Base-by-base conservation (phyloP, 2,888 invertebrate genomes). In the Heliconius ethilla region DNA sequence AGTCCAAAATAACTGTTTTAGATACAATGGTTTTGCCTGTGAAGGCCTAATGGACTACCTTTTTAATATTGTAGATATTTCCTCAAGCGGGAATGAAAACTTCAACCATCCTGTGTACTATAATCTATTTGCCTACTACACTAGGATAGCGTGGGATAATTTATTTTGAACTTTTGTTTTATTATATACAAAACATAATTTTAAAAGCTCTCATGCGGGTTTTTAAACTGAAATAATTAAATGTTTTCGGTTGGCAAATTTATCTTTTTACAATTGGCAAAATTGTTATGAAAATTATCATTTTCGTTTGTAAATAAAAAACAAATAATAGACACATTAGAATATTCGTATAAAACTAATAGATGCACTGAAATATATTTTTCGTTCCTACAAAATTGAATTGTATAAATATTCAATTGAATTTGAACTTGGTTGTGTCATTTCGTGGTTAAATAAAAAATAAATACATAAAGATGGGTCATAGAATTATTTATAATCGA, bases 191-290 rank as follows among this genome's bases (percentile, higher is more conserved):
- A 37, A 67, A 11, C 2, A 37, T 67, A 67, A 37, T 11, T 67
- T 67, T 67, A n/a, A 25, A 67, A 67, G n/a, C 4, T 37, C 37
- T 67, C 37, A 37, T 67, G n/a, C 37, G 66, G 67, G 40, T 67
- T 37, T 13, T n/a, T 18, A 67, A 67, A 37, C 10, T 18, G 22
- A 22, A 13, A 1, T 67, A 66, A 22, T 66, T 66, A 1, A 67
- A 3, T 11, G 67, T 15, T 40, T 10, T 25, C 67, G 0, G 13
- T 66, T 18, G 22, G 7, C 10, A 66, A 18, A 2, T 10, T 13
- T 18, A 13, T 7, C 5, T 65, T 25, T 27, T 11, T 13, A 27
- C 11, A 13, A 25, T 5, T 25, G 13, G 11, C 25, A 59, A n/a
- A 59, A n/a, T 59, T 22, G 27, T 27, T 25, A 13, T 25, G 25